Base-by-base conservation (phyloP, 2,113 vertebrate species). In the Motacilla alba region DNA sequence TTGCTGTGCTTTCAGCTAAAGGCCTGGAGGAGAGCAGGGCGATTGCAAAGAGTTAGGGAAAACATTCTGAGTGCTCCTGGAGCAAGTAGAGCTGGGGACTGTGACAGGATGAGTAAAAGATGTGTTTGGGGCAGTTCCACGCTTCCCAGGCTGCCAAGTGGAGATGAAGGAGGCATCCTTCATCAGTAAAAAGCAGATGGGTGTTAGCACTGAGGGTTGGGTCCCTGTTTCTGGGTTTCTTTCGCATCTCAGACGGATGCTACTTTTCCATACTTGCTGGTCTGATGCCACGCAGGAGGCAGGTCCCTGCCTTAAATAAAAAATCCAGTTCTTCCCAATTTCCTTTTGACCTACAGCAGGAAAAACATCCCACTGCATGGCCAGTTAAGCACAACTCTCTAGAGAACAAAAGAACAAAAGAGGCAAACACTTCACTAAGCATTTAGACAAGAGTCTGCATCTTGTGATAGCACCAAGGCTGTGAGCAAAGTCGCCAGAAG, bases 1-100 rank as follows among this genome's bases (percentile, higher is more conserved):
- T 50, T 96, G 97, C 97, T 97, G 44, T 97, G 94, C 95, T 94
- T 97, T 96, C 90, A 97, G 93, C 87, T 91, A 94, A 95, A 87
- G 64, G 80, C 82, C 73, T 49, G 52, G n/a, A 92, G 66, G 64
- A 91, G 77, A 90, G 44, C 58, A 28, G 2, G 66, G 70, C 76
- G 55, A 89, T 10, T 59, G 59, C 10, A 13, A 62, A 47, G 37
- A 63, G 24, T 35, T 27, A 26, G 62, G 16, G 58, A 84, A 43
- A 83, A 50, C 52, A 41, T 6, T n/a, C 28, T 3, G 24, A 78
- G 23, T 0, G 9, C 6, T 46, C 27, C 55, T 58, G 52, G 23
- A 77, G 18, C 0, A 2, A 70, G 37, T 4, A 20, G 35, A 8
- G 7, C 33, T 49, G 44, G 31, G 31, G 27, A 55, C 23, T 8